Percentiles rank a stretch among this genome's conserved stretches.
These are phyloP conservation scores for Drosophila lutescens DNA, from an alignment of 2,888 invertebrate genomes.

Conservation along the genomic window DNA sequence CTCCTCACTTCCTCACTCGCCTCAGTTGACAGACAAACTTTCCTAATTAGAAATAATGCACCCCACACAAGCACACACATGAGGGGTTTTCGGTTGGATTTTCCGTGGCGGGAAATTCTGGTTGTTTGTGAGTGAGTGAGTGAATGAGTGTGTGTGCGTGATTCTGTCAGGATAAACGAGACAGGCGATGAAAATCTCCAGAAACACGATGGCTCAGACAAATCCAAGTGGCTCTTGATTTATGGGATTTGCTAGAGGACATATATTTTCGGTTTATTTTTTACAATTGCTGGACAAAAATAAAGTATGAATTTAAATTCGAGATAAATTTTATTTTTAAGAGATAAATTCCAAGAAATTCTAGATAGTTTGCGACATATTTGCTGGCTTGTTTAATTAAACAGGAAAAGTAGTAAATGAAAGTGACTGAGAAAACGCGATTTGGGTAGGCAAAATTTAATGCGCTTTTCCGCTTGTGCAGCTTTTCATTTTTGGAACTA, in stretches of 20 bases:
- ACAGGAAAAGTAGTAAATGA: not conserved
- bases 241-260: constrained; percentile 7
- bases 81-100: constrained; percentile 11
- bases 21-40: constrained; percentile 63
- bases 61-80: constrained; percentile 49
- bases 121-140: not conserved
- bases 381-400: constrained; percentile 14
- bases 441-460: constrained; percentile 16
- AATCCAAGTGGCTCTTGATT: constrained; percentile 25
- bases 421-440: not conserved
- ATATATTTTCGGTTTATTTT: not conserved
- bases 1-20: constrained; percentile 7
- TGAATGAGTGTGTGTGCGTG: not conserved
- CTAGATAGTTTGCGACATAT: not conserved
- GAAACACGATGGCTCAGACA: constrained; percentile 9
- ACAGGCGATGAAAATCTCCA: constrained; percentile 36
- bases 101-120: constrained; percentile 17
- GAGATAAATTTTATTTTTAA: no score
- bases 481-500: constrained; percentile 14
- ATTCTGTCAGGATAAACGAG: constrained; percentile 25
- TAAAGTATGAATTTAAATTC: not conserved
- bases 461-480: constrained; percentile 43
- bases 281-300: not conserved
- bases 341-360: not conserved
- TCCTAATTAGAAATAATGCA: constrained; percentile 78